Base-by-base conservation (phyloP, 2,113 vertebrate species). In the Bufo bufo region DNA sequence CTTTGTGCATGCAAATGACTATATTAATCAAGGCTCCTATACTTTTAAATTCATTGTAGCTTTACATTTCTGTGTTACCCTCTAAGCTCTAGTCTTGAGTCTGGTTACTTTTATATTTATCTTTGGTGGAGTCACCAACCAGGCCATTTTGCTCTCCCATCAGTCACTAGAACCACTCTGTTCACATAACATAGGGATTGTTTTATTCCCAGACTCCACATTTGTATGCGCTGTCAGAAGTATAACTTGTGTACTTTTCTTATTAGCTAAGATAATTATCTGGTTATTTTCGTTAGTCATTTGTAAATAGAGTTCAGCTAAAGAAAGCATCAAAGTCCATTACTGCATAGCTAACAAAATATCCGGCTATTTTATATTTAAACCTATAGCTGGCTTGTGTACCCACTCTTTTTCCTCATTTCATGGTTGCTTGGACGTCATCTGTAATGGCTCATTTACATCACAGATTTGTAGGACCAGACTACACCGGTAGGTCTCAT, bases 361-460 rank as follows among this genome's bases (percentile, higher is more conserved):
- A 78, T 86, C 85, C 75, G 59, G 63, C 85, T 79, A 79, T 77
- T 69, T 79, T 54, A 54, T 56, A 87, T 71, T 58, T 45, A 45
- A 71, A n/a, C 61, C 63, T 58, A 17, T 59, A 85, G 54, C 23
- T 65, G 58, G 17, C 74, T 71, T 47, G 16, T 56, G 71, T 20
- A 52, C 58, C 6, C 56, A 65, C 72, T 77, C 49, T 23, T 58
- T 77, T 63, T 75, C 43, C 75, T 80, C 7, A 71, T 87, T 87
- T 87, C 85, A 87, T 80, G 85, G 75, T 80, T 87, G 49, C 77
- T 80, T 87, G 77, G 85, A 87, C 63, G n/a, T 81, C 85, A 87
- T 87, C 85, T 87, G 77, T 58, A 65, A 87, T 71, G 85, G 85
- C 77, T 87, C 77, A 80, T 87, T 87, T 87, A 50, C 85, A 69